These are phyloP conservation scores for Lutraria rhynchaena DNA, from an alignment of 1,140 invertebrate genomes.

Conservation along the genomic window DNA sequence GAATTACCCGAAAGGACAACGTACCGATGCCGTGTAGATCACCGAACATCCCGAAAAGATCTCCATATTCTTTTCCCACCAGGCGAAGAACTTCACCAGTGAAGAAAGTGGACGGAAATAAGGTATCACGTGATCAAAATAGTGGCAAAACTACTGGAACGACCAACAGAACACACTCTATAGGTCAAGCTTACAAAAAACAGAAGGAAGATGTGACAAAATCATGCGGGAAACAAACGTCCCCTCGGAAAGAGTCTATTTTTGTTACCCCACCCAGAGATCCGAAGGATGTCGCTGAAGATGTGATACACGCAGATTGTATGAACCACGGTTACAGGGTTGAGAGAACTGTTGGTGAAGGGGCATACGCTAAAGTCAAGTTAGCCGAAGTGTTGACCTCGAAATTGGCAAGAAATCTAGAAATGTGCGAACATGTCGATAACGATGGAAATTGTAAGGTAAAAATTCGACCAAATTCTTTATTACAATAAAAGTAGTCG, in stretches of 20 bases:
- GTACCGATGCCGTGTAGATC: too few species aligned
- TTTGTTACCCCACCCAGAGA: conserved; percentile 47
- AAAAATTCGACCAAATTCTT: background rate
- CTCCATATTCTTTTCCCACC: too few species aligned
- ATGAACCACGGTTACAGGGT: conserved; percentile 65
- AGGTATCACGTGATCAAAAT: too few species aligned
- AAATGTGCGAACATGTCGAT: conserved; percentile 46
- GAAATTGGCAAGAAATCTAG: conserved; percentile 61
- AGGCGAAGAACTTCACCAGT: too few species aligned
- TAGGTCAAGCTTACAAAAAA: background rate
- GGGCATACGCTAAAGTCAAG: conserved; percentile 71
- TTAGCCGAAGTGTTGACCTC: conserved; percentile 65
- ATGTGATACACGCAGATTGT: conserved; percentile 61
- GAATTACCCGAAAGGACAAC: too few species aligned
- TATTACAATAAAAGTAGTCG: too few species aligned
- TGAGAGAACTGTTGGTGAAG: conserved; percentile 64
- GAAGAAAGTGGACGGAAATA: too few species aligned
- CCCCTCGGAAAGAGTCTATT: conserved; percentile 23
- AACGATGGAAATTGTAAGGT: conserved; percentile 58
- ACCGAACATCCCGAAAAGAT: too few species aligned
- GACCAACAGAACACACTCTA: background rate
- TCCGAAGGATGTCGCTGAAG: conserved; percentile 36
- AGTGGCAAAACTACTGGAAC: background rate
- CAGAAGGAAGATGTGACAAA: too few species aligned
- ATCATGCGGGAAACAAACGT: background rate